phyloP scores from a whole-genome alignment of 2,888 invertebrate species.

The Andrena dorsata region DNA sequence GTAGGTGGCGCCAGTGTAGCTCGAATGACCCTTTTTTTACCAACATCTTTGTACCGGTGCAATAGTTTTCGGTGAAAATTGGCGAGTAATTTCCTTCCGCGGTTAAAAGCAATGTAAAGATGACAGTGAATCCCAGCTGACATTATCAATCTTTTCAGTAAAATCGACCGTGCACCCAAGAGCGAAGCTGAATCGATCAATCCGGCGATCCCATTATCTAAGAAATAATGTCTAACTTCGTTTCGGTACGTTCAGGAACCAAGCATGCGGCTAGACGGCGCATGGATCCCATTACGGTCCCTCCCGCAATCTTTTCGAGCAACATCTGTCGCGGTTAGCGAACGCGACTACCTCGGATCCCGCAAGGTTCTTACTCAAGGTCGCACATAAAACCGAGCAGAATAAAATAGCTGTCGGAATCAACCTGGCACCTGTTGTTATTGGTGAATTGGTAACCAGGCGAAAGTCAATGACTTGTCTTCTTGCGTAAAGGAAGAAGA shows the following conservation, averaged over 20 bases:
- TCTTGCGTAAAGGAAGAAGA: too few relatives aligned
- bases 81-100: too few relatives aligned
- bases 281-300: conserved; percentile 65
- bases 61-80: too few relatives aligned
- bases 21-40: too few relatives aligned
- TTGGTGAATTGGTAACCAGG: too few relatives aligned
- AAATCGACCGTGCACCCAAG: conserved; percentile 5
- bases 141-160: neutral
- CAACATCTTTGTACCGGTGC: too few relatives aligned
- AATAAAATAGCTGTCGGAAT: neutral
- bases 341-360: conserved; percentile 73
- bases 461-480: too few relatives aligned
- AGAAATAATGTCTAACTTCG: conserved; percentile 12
- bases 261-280: conserved; percentile 30
- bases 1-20: too few relatives aligned
- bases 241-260: conserved; percentile 21
- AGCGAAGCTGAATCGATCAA: conserved; percentile 34
- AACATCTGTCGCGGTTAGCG: conserved; percentile 77
- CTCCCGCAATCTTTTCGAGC: conserved; percentile 63
- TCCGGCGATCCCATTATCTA: conserved; percentile 18
- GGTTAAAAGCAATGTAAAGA: neutral
- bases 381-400: conserved; percentile 22
- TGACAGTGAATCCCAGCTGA: conserved; percentile 1
- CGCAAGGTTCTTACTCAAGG: conserved; percentile 70
- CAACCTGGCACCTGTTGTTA: neutral